Evolutionary conservation across 2,797 vertebrate species (phyloP).

Genomic region (Mus minutoides): DNA sequence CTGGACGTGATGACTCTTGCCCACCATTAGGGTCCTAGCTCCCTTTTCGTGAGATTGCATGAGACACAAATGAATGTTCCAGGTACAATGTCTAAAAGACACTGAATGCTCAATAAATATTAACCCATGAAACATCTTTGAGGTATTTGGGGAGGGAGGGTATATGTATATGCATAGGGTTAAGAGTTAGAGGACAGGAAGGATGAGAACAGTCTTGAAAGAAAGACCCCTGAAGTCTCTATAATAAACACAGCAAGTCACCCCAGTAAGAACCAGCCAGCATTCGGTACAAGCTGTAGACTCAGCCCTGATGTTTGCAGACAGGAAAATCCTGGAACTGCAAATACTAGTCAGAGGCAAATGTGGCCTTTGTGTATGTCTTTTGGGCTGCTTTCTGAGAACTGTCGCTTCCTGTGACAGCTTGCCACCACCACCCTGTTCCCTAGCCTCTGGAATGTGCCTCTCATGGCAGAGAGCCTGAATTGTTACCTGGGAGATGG

Average conservation of each 20-base stretch:
- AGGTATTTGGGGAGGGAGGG: not conserved
- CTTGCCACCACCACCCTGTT: not conserved
- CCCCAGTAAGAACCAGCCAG: not conserved
- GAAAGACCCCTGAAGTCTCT: not conserved
- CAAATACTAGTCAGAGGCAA: constrained; percentile 69
- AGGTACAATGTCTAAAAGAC: not conserved
- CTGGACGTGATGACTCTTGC: not conserved
- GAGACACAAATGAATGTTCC: not conserved
- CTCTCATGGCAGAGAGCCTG: not conserved
- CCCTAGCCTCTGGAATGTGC: constrained; percentile 57
- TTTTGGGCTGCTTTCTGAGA: constrained; percentile 62
- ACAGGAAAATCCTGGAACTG: constrained; percentile 34
- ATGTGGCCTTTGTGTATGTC: constrained; percentile 45
- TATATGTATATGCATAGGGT: not conserved
- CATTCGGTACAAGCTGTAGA: not conserved
- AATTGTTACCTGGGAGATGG: constrained; percentile 54
- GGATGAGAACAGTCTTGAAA: not conserved
- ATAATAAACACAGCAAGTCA: not conserved
- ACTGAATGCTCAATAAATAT: not conserved
- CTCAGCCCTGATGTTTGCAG: constrained; percentile 57
- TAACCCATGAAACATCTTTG: not conserved
- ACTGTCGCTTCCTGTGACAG: not conserved
- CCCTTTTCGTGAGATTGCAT: not conserved
- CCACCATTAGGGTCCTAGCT: rapidly evolving
- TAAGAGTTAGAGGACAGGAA: not conserved